Conservation (phyloP, 2,797 vertebrate species). For the Chaetodon trifasciatus region DNA sequence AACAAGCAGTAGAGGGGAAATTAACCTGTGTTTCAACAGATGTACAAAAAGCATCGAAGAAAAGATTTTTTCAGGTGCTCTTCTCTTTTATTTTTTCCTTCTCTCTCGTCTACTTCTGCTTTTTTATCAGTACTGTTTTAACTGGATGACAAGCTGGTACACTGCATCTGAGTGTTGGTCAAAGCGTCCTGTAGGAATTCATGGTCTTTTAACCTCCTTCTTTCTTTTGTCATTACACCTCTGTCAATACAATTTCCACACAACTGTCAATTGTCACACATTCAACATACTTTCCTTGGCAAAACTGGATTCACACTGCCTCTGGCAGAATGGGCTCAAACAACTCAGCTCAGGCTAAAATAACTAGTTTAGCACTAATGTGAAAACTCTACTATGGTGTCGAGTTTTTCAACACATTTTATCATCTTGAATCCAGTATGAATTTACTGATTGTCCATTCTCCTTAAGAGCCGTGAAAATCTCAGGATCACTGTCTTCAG, state of each 20-base stretch:
- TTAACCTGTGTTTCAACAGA: neutral
- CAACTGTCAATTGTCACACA: neutral
- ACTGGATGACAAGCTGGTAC: neutral
- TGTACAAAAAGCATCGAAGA: neutral
- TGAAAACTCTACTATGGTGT: neutral
- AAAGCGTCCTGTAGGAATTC: neutral
- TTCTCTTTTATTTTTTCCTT: neutral
- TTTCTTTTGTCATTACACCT: neutral
- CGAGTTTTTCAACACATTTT: neutral
- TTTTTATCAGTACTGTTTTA: neutral
- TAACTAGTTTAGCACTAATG: neutral
- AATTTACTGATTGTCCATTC: neutral
- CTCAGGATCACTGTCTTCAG: neutral
- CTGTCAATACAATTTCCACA: neutral
- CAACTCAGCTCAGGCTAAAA: neutral
- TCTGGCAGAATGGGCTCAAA: neutral
- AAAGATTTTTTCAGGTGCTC: neutral
- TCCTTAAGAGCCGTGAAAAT: neutral
- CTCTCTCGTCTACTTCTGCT: neutral
- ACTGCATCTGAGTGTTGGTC: neutral
- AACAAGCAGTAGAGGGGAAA: neutral
- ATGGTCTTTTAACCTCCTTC: neutral
- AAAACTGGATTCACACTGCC: neutral
- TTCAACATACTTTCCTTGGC: neutral
- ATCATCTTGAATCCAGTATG: neutral